A percentile compares a stretch with the other conserved stretches of the same genome.
phyloP scores from a whole-genome alignment of 2,113 vertebrate genomes.

The Petrocephalus microphthalmus region DNA sequence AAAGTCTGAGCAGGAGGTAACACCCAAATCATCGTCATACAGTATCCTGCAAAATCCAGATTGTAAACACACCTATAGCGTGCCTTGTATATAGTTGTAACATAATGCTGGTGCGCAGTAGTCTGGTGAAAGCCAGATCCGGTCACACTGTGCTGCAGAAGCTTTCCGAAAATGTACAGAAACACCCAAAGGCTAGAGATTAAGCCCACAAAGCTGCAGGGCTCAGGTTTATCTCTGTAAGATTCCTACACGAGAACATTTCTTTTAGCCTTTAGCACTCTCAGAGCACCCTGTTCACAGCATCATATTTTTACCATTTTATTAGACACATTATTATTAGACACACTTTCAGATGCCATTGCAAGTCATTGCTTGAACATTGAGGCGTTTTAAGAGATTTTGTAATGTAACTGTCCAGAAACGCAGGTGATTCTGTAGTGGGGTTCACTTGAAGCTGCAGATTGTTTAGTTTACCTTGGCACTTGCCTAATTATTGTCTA shows the following conservation, averaged over 20 bases:
- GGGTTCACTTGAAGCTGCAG: neutral
- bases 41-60: neutral
- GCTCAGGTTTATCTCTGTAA: neutral
- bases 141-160: neutral
- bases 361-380: neutral
- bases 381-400: neutral
- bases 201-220: neutral
- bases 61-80: neutral
- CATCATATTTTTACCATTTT: slow-evolving; percentile 3
- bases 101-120: neutral
- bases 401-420: neutral
- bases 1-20: neutral
- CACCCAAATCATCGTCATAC: neutral
- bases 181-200: neutral
- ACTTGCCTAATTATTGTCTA: neutral
- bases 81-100: neutral
- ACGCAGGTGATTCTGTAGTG: neutral
- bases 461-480: neutral
- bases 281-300: neutral
- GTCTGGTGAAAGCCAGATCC: neutral
- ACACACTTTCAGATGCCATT: neutral
- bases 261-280: neutral
- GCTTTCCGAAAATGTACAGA: neutral
- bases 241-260: neutral
- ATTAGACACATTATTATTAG: neutral